Evolutionary conservation across 2,888 invertebrate genomes (phyloP), one percentile per base, ranked within the genome.

Genomic region (Polyommatus icarus): DNA sequence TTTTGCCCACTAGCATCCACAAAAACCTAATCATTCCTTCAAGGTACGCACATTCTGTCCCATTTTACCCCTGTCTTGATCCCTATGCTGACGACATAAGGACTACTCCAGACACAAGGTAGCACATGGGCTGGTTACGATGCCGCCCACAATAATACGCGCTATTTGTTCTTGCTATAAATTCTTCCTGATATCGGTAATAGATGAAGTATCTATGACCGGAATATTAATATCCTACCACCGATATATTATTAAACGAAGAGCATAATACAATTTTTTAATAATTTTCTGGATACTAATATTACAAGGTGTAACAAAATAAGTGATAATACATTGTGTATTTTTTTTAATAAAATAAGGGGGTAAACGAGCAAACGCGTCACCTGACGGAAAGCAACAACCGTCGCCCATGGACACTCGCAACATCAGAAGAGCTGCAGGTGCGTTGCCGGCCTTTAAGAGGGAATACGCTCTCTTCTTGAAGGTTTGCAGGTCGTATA

Each of bases 191-290:
- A 46, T 73, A 24, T 46, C 73, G 29, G 73, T 73, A 73, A 73
- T 73, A 50, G 50, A 73, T 73, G 73, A 46, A 24, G 73, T 73
- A 73, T 73, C 73, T 73, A 73, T 73, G 73, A 73, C 12, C 24
- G 3, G 73, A 73, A 73, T 73, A 73, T 73, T 73, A 73, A 73
- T 46, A 73, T 36, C 40, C 20, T 20, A 8, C 40, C 46, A 50
- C 4, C 15, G 73, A 73, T 24, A 12, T 73, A 50, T 8, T 1
- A 72, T 46, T 24, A 40, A 20, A 59, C 24, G 24, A 24, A 24
- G 24, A 24, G 24, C 24, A 24, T 24, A 24, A 24, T 24, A 24
- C 24, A 24, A 24, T 24, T 24, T 24, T 24, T 24, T 24, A 1
- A 24, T 24, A 24, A 24, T 24, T 24, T 24, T 1, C 24, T 24